A percentile compares a stretch with the other conserved stretches of the same genome.
These are phyloP conservation scores for Oncopodura yosiiana DNA, from an alignment of 1,140 invertebrate species.

Conservation along the genomic window DNA sequence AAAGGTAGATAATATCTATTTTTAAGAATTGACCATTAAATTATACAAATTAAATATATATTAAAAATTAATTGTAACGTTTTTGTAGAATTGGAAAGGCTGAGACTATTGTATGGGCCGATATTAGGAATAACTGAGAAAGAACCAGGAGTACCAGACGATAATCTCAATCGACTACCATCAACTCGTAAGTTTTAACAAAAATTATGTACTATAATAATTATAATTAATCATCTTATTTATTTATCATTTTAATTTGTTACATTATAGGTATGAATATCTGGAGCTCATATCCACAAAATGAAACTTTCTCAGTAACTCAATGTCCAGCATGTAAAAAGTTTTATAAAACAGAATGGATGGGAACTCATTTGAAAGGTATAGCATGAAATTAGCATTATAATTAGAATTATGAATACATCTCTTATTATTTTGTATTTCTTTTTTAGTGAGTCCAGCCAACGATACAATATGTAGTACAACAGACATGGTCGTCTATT, in stretches of 20 bases:
- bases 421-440: neutral
- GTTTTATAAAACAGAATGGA: slow-evolving; percentile 18
- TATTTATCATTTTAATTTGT: neutral
- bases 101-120: too few relatives aligned
- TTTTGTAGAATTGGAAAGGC: too few relatives aligned
- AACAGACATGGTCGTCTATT: neutral
- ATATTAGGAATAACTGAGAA: too few relatives aligned
- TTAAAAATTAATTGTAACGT: too few relatives aligned
- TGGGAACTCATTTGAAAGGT: slow-evolving; percentile 22
- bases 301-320: slow-evolving; percentile 19
- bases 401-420: neutral
- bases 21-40: too few relatives aligned
- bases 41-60: too few relatives aligned
- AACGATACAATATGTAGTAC: slow-evolving; percentile 5
- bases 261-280: slow-evolving; percentile 13
- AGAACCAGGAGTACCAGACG: too few relatives aligned
- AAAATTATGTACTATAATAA: too few relatives aligned
- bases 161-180: too few relatives aligned
- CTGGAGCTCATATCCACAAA: slow-evolving; percentile 17
- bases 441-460: slow-evolving; percentile 2
- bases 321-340: slow-evolving; percentile 18
- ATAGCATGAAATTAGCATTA: slow-evolving; percentile 2
- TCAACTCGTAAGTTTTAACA: too few relatives aligned
- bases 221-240: too few relatives aligned
- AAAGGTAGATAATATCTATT: too few relatives aligned